A percentile compares a stretch with the other conserved stretches of the same genome.
phyloP scores from a whole-genome alignment of 1,140 invertebrate genomes.

The Armadillidium nasatum region DNA sequence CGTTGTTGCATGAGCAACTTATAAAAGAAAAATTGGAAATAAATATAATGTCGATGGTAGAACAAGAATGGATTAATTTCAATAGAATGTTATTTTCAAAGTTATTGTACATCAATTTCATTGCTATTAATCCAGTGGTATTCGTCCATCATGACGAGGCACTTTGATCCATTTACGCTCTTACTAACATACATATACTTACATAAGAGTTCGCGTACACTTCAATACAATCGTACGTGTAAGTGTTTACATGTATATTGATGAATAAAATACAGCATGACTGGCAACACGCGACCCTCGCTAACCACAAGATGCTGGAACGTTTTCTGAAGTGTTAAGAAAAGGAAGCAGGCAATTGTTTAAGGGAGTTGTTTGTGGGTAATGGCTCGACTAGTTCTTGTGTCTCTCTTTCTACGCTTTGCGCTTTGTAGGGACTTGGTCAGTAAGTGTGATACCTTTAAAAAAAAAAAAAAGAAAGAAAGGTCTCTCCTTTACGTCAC shows the following conservation, averaged over 20 bases:
- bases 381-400: not conserved
- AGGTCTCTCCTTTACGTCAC: too few relatives aligned
- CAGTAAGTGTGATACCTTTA: too few relatives aligned
- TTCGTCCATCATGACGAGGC: not conserved
- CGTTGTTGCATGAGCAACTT: too few relatives aligned
- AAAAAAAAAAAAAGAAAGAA: too few relatives aligned
- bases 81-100: not conserved
- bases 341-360: slow-evolving; percentile 5
- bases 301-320: slow-evolving; percentile 9
- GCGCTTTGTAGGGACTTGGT: not conserved
- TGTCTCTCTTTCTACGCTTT: not conserved
- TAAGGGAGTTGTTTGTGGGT: not conserved
- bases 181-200: too few relatives aligned
- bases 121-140: not conserved
- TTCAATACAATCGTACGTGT: too few relatives aligned
- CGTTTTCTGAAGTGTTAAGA: not conserved
- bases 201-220: too few relatives aligned
- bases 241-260: not conserved
- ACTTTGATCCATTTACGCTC: not conserved
- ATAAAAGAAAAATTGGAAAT: too few relatives aligned
- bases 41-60: too few relatives aligned
- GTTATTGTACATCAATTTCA: not conserved
- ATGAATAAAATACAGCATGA: not conserved
- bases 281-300: slow-evolving; percentile 5
- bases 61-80: too few relatives aligned